Conservation (phyloP, 2,797 vertebrate species). For the Chelon labrosus region DNA sequence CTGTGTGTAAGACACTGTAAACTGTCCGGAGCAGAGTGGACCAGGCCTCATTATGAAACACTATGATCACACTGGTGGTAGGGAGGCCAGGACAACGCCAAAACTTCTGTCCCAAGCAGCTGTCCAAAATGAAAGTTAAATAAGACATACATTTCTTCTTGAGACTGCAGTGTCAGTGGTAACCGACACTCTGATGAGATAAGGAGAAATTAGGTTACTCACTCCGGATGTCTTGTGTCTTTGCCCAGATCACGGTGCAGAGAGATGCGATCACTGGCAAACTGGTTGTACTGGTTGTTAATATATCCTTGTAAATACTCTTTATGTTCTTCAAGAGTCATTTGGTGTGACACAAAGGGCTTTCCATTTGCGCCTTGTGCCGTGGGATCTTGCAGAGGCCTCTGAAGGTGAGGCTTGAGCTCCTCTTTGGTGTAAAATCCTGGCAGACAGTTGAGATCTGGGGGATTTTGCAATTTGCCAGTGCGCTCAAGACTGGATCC, state of each 20-base stretch:
- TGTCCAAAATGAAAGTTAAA: slow-evolving; percentile 53
- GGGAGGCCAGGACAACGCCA: slow-evolving; percentile 84
- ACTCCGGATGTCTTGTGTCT: slow-evolving; percentile 88
- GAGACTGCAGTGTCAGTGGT: not conserved
- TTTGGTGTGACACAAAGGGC: slow-evolving; percentile 76
- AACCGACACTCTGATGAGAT: not conserved
- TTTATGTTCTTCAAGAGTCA: slow-evolving; percentile 75
- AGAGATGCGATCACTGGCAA: slow-evolving; percentile 89
- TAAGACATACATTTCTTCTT: not conserved
- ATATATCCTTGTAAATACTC: slow-evolving; percentile 83
- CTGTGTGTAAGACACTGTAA: slow-evolving; percentile 87
- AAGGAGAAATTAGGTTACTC: slow-evolving; percentile 59
- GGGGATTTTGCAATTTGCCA: slow-evolving; percentile 54
- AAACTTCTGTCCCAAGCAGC: slow-evolving; percentile 87
- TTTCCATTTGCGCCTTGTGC: slow-evolving; percentile 84
- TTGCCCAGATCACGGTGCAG: slow-evolving; percentile 87
- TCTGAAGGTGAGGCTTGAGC: slow-evolving; percentile 83
- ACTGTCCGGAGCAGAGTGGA: slow-evolving; percentile 83
- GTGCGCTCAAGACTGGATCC: slow-evolving; percentile 73
- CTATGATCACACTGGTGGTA: slow-evolving; percentile 88
- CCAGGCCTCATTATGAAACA: slow-evolving; percentile 88
- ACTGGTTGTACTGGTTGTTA: slow-evolving; percentile 90
- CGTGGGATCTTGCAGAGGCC: slow-evolving; percentile 83
- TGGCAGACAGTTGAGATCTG: slow-evolving; percentile 73
- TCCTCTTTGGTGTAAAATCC: slow-evolving; percentile 86